phyloP scores from a whole-genome alignment of 92 coral and sea anemone species.

The Phenganax stokvisi region DNA sequence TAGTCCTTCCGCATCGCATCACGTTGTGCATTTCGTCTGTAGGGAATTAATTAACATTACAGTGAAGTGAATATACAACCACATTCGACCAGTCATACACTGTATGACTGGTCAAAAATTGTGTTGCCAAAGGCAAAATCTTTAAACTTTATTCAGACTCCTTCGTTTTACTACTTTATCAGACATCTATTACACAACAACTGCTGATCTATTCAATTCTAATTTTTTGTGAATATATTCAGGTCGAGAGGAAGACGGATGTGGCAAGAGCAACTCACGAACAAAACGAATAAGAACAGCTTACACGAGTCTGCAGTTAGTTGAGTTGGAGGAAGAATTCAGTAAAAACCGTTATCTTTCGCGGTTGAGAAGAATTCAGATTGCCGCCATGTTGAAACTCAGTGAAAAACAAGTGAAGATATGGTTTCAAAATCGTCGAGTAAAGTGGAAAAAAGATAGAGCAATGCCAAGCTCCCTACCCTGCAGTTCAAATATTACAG shows the following conservation, averaged over 20 bases:
- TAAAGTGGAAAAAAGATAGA: slow-evolving; percentile 95
- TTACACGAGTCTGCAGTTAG: slow-evolving; percentile 87
- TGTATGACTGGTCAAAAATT: too few relatives aligned
- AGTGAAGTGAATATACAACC: slow-evolving; percentile 17
- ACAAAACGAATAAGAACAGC: slow-evolving; percentile 95
- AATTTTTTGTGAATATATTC: slow-evolving; percentile 35
- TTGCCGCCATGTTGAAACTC: slow-evolving; percentile 86
- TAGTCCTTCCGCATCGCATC: too few relatives aligned
- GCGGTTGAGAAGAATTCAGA: slow-evolving; percentile 87
- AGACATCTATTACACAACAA: too few relatives aligned
- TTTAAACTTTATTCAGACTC: too few relatives aligned
- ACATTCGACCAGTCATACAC: neutral
- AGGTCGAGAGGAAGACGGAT: slow-evolving; percentile 65
- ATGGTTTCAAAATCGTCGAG: slow-evolving; percentile 99
- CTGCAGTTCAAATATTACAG: slow-evolving; percentile 1
- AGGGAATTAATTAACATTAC: slow-evolving; percentile 27
- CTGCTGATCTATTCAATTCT: too few relatives aligned
- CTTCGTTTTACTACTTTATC: too few relatives aligned
- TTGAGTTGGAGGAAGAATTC: slow-evolving; percentile 93
- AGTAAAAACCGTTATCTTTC: slow-evolving; percentile 95
- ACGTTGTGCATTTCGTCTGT: neutral
- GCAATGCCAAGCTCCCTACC: slow-evolving; percentile 9
- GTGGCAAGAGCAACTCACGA: slow-evolving; percentile 70
- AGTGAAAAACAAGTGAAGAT: slow-evolving; percentile 98
- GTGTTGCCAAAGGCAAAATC: too few relatives aligned